Conservation (phyloP, 2,797 vertebrate genomes). For the Salarias fasciatus region DNA sequence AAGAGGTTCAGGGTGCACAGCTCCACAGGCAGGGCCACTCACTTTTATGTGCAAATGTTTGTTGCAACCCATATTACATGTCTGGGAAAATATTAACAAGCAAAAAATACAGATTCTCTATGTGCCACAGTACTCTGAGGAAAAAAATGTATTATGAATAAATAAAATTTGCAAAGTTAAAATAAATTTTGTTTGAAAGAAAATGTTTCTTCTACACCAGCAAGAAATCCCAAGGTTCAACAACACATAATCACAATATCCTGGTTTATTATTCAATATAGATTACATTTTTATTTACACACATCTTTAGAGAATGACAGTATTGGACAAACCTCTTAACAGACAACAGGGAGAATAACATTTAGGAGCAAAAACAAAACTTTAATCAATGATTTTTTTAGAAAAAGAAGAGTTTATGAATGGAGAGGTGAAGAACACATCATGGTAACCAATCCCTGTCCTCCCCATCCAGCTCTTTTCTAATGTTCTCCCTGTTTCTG, state of each 20-base stretch:
- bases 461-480: slow-evolving; percentile 60
- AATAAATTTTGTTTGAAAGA: not conserved
- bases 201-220: slow-evolving; percentile 8
- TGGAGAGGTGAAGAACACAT: slow-evolving; percentile 34
- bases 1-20: slow-evolving; percentile 67
- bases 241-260: slow-evolving; percentile 55
- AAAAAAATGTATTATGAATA: slow-evolving; percentile 75
- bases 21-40: slow-evolving; percentile 51
- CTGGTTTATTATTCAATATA: slow-evolving; percentile 83
- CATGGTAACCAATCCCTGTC: slow-evolving; percentile 80
- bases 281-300: slow-evolving; percentile 75
- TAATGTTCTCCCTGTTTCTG: slow-evolving; percentile 77
- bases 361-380: slow-evolving; percentile 14
- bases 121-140: slow-evolving; percentile 79
- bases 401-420: slow-evolving; percentile 43
- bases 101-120: slow-evolving; percentile 77
- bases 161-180: slow-evolving; percentile 82
- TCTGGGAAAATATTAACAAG: slow-evolving; percentile 70
- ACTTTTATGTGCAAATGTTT: slow-evolving; percentile 72
- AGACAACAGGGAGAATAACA: slow-evolving; percentile 49
- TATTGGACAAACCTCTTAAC: slow-evolving; percentile 20
- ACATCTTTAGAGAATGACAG: slow-evolving; percentile 34
- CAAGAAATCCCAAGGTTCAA: slow-evolving; percentile 2
- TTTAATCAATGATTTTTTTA: not conserved
- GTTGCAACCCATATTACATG: slow-evolving; percentile 70